Evolutionary conservation across 2,888 invertebrate genomes (phyloP), one percentile per base, ranked within the genome.

Genomic region (Drosophila monieri): DNA sequence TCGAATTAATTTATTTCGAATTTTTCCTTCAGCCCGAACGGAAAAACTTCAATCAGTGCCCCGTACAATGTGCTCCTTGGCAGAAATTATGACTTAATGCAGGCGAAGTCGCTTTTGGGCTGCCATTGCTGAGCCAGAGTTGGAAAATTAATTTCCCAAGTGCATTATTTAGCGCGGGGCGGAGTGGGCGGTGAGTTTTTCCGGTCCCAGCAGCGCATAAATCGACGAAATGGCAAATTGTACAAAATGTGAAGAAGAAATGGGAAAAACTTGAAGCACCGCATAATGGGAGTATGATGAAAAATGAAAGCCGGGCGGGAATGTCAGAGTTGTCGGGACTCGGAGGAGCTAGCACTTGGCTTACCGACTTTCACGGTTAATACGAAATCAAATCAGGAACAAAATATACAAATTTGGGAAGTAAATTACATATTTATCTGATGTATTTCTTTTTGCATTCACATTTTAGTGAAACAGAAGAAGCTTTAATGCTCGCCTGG

Each of bases 71-170:
- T 39, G 2, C 21, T 21, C 35, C 52, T 55, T 55, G 52, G 35
- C 39, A 30, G 49, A 66, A 60, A 52, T 72, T 47, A 64, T 65
- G 46, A 60, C 62, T 46, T 37, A 30, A 67, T 37, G 32, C 55
- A 32, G 25, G 6, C 39, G 41, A 47, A 58, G 64, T 46, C 46
- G 18, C 35, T 51, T 15, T 46, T 35, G 8, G 62, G 35, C 23
- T 37, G 30, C 44, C 52, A 21, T 27, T 39, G 55, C 23, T 25
- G 10, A 48, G 41, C 27, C 55, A 27, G 46, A 56, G 53, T 41
- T 69, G 62, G 47, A 57, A 74, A 60, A 74, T 69, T 84, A 83
- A 84, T 84, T 84, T 83, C 83, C 85, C 83, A 69, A 75, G 83
- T 80, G 83, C 71, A 74, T 75, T 78, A 68, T 69, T 73, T 68